Evolutionary conservation across 2,797 vertebrate genomes (phyloP), one percentile per base, ranked within the genome.

Genomic region (Novumbra hubbsi): DNA sequence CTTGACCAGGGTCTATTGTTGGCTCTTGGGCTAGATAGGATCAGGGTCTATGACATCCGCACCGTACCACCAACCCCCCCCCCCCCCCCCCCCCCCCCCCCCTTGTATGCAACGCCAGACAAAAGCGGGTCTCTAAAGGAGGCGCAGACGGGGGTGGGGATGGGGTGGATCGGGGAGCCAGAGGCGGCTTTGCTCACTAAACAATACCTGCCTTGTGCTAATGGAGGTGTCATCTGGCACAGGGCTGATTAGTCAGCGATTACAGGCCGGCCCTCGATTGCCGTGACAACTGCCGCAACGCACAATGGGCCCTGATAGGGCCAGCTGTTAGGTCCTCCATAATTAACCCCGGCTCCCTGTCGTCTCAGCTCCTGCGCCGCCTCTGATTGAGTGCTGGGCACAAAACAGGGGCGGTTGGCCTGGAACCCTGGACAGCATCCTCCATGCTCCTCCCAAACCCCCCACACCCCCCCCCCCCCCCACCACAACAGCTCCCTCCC

Each of bases 201-300:
- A 91, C 74, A 89, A 93, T 92, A 93, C 91, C 86, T 87, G 91
- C 88, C 90, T 92, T 90, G 90, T 90, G 89, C 88, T 87, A 83
- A 92, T 86, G 84, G 91, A 86, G 89, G 92, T 93, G 90, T 92
- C 89, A 89, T 92, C 90, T 88, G 83, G 89, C 88, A 87, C 88
- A 91, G 90, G 89, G 88, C 91, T 92, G 92, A 93, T 94, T 94
- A 93, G 91, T 92, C 89, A 92, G 93, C 93, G 93, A 93, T 94
- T 95, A 94, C 90, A 91, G 55, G 88, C 88, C 88, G 82, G 80
- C 87, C 92, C 90, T 91, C 73, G 72, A 93, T 93, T 90, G 91
- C 91, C 87, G 89, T 93, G 92, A 93, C 92, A 92, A 94, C 92
- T 89, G 89, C 88, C 82, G 87, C 87, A 89, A 90, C 17, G 91